These are phyloP conservation scores for Pteria penguin DNA, from an alignment of 2,888 invertebrate genomes.

Conservation along the genomic window DNA sequence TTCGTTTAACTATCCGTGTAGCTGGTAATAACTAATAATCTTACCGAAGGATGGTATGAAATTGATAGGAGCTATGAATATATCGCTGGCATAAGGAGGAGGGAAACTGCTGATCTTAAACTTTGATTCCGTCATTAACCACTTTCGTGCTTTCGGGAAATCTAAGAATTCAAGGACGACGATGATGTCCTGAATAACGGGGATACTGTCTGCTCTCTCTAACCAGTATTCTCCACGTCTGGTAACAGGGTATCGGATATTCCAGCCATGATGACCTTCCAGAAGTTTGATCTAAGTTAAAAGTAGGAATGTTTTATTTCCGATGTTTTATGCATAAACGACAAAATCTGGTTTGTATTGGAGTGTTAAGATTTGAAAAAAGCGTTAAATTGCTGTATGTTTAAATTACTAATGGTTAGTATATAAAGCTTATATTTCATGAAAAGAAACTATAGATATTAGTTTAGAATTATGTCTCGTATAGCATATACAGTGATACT, in stretches of 20 bases:
- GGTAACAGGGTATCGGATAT: constrained; percentile 3
- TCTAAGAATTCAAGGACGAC: constrained; percentile 1
- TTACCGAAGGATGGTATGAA: not conserved
- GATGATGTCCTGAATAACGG: constrained; percentile 4
- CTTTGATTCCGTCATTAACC: constrained; percentile 7
- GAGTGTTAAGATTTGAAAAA: no score
- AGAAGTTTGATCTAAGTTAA: constrained; percentile 11
- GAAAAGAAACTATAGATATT: no score
- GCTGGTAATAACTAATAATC: no score
- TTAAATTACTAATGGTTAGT: no score
- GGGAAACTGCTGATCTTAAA: constrained; percentile 6
- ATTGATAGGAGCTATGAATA: constrained; percentile 2
- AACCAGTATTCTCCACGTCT: constrained; percentile 12
- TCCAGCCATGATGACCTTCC: constrained; percentile 23
- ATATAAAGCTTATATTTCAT: no score
- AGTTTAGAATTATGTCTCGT: no score
- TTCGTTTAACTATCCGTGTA: no score
- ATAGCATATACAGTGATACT: no score
- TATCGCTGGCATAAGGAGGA: constrained; percentile 9
- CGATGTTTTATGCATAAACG: no score
- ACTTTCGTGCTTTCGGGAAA: not conserved
- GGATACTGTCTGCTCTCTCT: not conserved
- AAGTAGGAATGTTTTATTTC: no score
- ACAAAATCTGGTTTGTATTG: no score
- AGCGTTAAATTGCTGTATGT: no score